A percentile compares a stretch with the other conserved stretches of the same genome.
Conservation (phyloP, 2,888 invertebrate genomes). For the Prosopocoilus inquinatus region DNA sequence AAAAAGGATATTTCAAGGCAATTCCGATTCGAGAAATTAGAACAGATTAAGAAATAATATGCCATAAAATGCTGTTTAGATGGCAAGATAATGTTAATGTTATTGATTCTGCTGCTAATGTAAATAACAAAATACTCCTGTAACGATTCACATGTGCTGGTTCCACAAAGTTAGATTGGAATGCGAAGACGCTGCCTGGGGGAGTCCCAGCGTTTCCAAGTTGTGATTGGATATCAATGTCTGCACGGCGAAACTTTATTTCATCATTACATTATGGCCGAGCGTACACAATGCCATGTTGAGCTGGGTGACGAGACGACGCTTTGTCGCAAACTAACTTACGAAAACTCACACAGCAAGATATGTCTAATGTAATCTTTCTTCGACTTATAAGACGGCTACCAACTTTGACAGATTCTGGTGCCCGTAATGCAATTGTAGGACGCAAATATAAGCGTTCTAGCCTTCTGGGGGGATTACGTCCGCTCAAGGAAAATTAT, state of each 20-base stretch:
- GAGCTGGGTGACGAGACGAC: neutral
- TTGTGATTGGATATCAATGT: constrained; percentile 4
- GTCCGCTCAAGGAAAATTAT: neutral
- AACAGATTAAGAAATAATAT: too few relatives aligned
- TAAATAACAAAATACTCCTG: too few relatives aligned
- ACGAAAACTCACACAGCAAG: constrained; percentile 11
- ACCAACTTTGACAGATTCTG: constrained; percentile 13
- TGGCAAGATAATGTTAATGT: too few relatives aligned
- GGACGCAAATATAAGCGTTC: neutral
- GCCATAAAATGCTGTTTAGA: too few relatives aligned
- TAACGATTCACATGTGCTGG: too few relatives aligned
- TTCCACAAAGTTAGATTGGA: neutral
- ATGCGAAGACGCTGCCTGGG: neutral
- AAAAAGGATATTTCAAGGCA: too few relatives aligned
- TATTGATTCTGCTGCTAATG: too few relatives aligned
- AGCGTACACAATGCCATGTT: neutral
- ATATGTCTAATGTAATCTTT: constrained; percentile 15
- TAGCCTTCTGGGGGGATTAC: neutral
- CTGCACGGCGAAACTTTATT: constrained; percentile 3
- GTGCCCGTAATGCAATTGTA: constrained; percentile 16
- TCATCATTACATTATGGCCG: neutral
- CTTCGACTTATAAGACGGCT: neutral
- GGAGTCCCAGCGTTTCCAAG: neutral
- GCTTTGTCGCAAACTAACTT: constrained; percentile 10
- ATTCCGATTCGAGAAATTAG: too few relatives aligned